Conservation (phyloP, 35 echinoderm and acorn worm genomes). For the Apostichopus japonicus region DNA sequence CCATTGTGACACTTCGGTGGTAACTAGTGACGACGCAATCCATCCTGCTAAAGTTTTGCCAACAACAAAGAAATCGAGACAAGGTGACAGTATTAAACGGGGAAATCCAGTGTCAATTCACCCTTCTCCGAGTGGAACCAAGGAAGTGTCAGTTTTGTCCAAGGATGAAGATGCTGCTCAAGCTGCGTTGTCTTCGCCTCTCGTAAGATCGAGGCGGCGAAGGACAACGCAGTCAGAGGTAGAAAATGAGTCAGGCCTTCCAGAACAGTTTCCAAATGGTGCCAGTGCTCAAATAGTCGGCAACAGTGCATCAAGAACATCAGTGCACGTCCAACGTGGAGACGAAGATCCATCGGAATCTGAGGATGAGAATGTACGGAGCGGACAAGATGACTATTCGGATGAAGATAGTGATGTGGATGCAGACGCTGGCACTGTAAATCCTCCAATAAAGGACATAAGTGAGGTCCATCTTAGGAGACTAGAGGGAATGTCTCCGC, state of each 20-base stretch:
- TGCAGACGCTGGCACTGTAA: not conserved
- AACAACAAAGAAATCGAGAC: not conserved
- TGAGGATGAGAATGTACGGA: not conserved
- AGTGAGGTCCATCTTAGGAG: not conserved
- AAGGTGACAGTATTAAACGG: not conserved
- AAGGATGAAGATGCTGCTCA: not conserved
- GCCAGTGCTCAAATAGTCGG: not conserved
- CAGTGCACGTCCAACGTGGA: not conserved
- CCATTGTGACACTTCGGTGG: not conserved
- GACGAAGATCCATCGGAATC: not conserved
- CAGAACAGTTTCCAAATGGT: not conserved
- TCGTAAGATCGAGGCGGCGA: not conserved
- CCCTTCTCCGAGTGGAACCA: not conserved
- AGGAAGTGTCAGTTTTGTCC: not conserved
- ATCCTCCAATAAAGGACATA: not conserved
- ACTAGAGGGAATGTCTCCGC: constrained; percentile 10
- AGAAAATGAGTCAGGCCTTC: no score
- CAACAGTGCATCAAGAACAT: not conserved
- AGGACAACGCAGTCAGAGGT: not conserved
- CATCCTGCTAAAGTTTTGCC: not conserved
- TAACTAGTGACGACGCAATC: not conserved
- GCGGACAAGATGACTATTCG: not conserved
- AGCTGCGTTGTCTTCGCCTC: not conserved
- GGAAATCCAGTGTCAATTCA: not conserved
- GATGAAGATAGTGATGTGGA: not conserved